Conservation (phyloP, 2,113 vertebrate species). For the Nannospalax galili region DNA sequence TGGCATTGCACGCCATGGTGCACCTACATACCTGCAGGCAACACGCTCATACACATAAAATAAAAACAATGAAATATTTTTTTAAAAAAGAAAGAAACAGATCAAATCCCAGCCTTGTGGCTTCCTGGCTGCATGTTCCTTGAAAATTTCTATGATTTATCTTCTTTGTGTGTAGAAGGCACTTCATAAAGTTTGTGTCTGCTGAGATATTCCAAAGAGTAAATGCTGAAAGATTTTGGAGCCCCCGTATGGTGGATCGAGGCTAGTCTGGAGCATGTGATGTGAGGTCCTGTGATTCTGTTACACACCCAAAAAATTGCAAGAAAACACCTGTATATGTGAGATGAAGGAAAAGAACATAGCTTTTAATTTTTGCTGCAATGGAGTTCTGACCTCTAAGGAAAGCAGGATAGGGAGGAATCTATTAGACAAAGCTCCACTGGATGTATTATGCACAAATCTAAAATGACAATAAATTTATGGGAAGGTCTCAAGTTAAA, state of each 20-base stretch:
- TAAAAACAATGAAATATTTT: too few species aligned
- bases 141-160: too few species aligned
- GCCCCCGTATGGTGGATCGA: background rate
- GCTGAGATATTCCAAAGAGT: background rate
- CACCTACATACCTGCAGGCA: too few species aligned
- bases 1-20: too few species aligned
- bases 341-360: background rate
- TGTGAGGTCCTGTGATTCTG: too few species aligned
- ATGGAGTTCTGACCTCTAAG: background rate
- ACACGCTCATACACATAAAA: too few species aligned
- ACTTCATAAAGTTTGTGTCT: background rate
- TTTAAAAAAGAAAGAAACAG: too few species aligned
- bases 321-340: background rate
- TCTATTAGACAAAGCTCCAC: background rate
- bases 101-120: too few species aligned
- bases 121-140: background rate
- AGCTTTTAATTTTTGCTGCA: background rate
- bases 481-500: background rate
- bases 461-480: background rate
- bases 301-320: too few species aligned
- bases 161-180: too few species aligned
- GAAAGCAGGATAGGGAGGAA: background rate
- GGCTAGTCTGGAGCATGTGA: too few species aligned
- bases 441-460: background rate
- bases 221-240: background rate